Conservation (phyloP, 2,797 vertebrate species). For the Acanthurus lineatus region DNA sequence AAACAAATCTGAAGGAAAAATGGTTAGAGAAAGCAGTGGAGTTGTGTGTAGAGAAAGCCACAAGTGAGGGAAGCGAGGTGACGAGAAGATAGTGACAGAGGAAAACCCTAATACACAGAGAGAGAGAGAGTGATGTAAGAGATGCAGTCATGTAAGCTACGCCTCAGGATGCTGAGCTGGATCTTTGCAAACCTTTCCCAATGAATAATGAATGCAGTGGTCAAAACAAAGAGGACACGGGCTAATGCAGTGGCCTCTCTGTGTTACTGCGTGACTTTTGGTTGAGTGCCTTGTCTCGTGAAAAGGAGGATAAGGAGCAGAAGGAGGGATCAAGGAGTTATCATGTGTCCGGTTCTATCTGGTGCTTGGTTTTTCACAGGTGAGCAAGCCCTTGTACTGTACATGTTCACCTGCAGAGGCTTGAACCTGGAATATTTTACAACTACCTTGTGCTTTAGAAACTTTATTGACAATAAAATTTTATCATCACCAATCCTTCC, state of each 20-base stretch:
- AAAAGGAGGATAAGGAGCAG: conserved; percentile 6
- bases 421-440: neutral
- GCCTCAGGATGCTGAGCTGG: conserved; percentile 67
- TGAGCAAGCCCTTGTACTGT: neutral
- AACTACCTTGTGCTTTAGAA: conserved; percentile 4
- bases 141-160: conserved; percentile 58
- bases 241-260: conserved; percentile 58
- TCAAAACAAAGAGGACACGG: conserved; percentile 61
- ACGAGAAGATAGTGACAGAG: conserved; percentile 34
- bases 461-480: conserved; percentile 14
- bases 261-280: conserved; percentile 41
- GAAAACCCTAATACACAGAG: conserved; percentile 43
- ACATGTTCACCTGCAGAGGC: neutral
- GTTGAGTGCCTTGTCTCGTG: conserved; percentile 14
- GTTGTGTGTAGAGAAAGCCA: conserved; percentile 24
- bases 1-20: neutral
- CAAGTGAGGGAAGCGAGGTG: conserved; percentile 42
- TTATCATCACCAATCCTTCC: neutral
- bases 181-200: conserved; percentile 67
- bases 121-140: conserved; percentile 54
- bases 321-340: neutral
- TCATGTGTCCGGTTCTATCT: conserved; percentile 26
- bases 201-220: conserved; percentile 79
- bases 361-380: conserved; percentile 26
- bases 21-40: conserved; percentile 1